phyloP scores from a whole-genome alignment of 2,888 invertebrate species.

The Hyposoter dolosus region DNA sequence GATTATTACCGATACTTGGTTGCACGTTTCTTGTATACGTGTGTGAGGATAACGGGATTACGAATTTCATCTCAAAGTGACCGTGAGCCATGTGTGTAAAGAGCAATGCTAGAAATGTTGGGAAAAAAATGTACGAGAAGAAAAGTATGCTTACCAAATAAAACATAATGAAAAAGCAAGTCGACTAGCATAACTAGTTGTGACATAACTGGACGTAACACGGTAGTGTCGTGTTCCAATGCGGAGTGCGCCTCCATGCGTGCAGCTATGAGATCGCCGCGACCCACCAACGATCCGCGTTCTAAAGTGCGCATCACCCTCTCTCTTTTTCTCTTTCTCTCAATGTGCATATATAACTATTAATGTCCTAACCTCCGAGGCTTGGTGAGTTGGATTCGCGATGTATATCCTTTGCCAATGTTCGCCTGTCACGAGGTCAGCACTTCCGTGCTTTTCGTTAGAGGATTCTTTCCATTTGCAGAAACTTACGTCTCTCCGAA shows the following conservation, averaged over 20 bases:
- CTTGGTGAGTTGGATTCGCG: slow-evolving; percentile 38
- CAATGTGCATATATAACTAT: slow-evolving; percentile 10
- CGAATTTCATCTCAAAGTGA: slow-evolving; percentile 40
- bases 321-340: slow-evolving; percentile 10
- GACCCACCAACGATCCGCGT: slow-evolving; percentile 51
- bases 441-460: slow-evolving; percentile 45
- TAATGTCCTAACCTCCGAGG: slow-evolving; percentile 19
- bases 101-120: slow-evolving; percentile 4
- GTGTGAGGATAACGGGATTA: slow-evolving; percentile 27
- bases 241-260: slow-evolving; percentile 63
- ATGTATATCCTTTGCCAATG: slow-evolving; percentile 42
- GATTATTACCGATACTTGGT: slow-evolving; percentile 37
- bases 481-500: slow-evolving; percentile 16
- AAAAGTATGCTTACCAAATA: slow-evolving; percentile 40
- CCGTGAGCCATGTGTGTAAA: background rate
- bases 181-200: slow-evolving; percentile 73
- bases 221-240: slow-evolving; percentile 69
- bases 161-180: slow-evolving; percentile 53
- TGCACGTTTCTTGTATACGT: slow-evolving; percentile 30
- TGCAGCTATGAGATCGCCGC: slow-evolving; percentile 67
- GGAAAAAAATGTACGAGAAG: slow-evolving; percentile 19
- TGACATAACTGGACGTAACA: slow-evolving; percentile 73
- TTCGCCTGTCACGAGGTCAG: slow-evolving; percentile 49
- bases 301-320: slow-evolving; percentile 46
- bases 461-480: slow-evolving; percentile 39